Percentiles rank a stretch among this genome's conserved stretches.
Conservation (phyloP, 1,140 invertebrate genomes). For the Homarus americanus region DNA sequence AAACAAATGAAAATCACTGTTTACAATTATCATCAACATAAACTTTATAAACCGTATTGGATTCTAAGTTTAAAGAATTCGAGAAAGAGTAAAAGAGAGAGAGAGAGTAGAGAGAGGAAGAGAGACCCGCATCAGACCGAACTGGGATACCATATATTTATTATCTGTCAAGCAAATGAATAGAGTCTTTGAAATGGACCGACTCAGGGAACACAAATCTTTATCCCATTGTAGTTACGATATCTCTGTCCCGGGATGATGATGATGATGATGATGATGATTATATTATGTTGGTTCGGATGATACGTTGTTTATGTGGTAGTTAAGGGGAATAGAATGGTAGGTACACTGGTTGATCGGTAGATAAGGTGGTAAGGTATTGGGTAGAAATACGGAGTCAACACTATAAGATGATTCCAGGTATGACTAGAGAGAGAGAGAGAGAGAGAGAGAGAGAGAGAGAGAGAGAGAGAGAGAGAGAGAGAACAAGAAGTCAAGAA, state of each 20-base stretch:
- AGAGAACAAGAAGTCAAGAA: not conserved
- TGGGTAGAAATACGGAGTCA: not conserved
- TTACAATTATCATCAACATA: not conserved
- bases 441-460: not conserved
- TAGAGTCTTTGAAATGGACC: conserved; percentile 1
- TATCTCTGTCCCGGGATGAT: conserved; percentile 2
- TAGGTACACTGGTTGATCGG: not conserved
- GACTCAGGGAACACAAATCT: not conserved
- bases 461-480: not conserved
- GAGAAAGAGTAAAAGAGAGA: not conserved
- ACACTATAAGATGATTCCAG: too few relatives aligned
- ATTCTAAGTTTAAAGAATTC: too few relatives aligned
- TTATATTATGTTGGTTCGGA: conserved; percentile 39
- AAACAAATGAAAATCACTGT: not conserved
- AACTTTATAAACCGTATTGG: too few relatives aligned
- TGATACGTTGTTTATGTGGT: too few relatives aligned
- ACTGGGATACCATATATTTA: conserved; percentile 11
- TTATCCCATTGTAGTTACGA: conserved; percentile 16
- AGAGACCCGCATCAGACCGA: not conserved
- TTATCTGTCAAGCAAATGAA: conserved; percentile 16
- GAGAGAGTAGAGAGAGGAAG: not conserved
- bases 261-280: conserved; percentile 14
- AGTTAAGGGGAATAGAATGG: too few relatives aligned
- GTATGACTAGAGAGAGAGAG: too few relatives aligned
- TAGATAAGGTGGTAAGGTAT: not conserved